phyloP scores from a whole-genome alignment of 1,140 invertebrate genomes.

The Pinna nobilis region DNA sequence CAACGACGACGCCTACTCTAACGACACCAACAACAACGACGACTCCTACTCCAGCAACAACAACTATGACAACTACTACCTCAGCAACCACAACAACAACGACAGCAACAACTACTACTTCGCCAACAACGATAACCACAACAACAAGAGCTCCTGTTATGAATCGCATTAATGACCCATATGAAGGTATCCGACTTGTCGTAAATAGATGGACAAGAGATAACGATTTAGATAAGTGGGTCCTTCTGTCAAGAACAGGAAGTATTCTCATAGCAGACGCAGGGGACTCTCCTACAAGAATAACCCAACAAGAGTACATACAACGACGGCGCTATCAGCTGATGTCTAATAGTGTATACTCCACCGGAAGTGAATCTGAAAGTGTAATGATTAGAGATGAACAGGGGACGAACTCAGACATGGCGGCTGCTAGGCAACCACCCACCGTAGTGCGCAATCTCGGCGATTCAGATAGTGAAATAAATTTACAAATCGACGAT shows the following conservation, averaged over 20 bases:
- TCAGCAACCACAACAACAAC: neutral
- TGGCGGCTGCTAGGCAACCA: slow-evolving; percentile 1
- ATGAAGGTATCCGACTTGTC: neutral
- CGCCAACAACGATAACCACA: neutral
- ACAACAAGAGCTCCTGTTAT: neutral
- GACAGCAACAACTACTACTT: neutral
- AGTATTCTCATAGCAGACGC: slow-evolving; percentile 19
- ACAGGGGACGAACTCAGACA: neutral
- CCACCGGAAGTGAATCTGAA: neutral
- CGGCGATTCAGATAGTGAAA: neutral
- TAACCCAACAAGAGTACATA: slow-evolving; percentile 27
- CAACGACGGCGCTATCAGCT: neutral
- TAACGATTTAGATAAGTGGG: slow-evolving; percentile 27
- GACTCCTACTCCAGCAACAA: neutral
- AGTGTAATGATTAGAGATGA: slow-evolving; percentile 26
- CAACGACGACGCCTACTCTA: neutral
- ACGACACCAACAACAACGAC: neutral
- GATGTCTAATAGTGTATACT: neutral
- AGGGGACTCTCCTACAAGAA: slow-evolving; percentile 3
- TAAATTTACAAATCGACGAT: neutral
- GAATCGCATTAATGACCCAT: neutral
- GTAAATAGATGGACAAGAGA: slow-evolving; percentile 24
- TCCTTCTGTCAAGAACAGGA: slow-evolving; percentile 14
- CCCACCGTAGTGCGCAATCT: neutral
- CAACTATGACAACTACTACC: slow-evolving; percentile 3